These are phyloP conservation scores for Fragum whitleyi DNA, from an alignment of 2,888 invertebrate genomes.

Conservation along the genomic window DNA sequence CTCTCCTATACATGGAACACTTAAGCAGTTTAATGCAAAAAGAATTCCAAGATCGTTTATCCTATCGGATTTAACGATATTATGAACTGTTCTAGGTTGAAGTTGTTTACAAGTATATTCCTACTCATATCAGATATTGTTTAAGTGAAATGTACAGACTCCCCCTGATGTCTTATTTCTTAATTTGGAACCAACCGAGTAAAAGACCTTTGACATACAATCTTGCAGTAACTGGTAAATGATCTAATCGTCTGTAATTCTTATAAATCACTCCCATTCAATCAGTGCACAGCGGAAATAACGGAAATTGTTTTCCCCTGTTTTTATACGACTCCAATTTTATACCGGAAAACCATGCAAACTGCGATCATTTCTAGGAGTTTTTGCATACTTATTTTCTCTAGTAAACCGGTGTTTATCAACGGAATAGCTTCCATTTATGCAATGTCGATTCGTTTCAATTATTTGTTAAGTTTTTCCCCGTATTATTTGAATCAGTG, in stretches of 20 bases:
- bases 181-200: not conserved
- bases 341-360: not conserved
- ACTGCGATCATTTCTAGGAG: not conserved
- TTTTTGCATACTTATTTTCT: not conserved
- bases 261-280: conserved; percentile 1
- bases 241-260: conserved; percentile 2
- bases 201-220: not conserved
- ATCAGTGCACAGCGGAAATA: conserved; percentile 1
- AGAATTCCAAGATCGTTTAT: too few relatives aligned
- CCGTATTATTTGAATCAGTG: not conserved
- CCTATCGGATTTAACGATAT: too few relatives aligned
- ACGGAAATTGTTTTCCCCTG: conserved; percentile 1
- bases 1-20: too few relatives aligned
- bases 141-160: too few relatives aligned
- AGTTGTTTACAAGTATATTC: too few relatives aligned
- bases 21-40: too few relatives aligned
- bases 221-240: not conserved
- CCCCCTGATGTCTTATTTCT: too few relatives aligned
- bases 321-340: conserved; percentile 1
- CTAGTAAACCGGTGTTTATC: not conserved
- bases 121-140: too few relatives aligned
- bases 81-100: too few relatives aligned
- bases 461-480: not conserved
- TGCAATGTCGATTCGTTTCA: not conserved
- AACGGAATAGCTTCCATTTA: not conserved